Base-by-base conservation (phyloP, 1,140 invertebrate species). In the Aphaenogaster floridana region DNA sequence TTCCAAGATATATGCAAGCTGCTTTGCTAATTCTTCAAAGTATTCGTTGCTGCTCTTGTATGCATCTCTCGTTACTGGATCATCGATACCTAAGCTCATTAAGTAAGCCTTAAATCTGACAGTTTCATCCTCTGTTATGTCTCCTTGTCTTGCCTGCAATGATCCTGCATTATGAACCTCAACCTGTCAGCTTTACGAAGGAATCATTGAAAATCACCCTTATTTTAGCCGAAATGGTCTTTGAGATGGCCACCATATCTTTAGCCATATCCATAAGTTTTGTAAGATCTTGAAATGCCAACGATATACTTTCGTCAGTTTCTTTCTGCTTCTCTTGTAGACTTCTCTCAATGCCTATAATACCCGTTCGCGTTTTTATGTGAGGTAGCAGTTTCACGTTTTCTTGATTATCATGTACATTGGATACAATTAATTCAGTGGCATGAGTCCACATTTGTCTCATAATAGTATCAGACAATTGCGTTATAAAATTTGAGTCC, bases 101-200 rank as follows among this genome's bases (percentile, higher is more conserved):
- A 99, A 95, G 93, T 99, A 99, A 0, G 99, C 98, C 94, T 99
- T 99, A 92, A 99, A 99, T 90, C 97, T 97, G 17, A 99, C 96
- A 9, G 99, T 99, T 96, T 99, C 99, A 96, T 99, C 99, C 94
- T 99, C 98, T 13, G 98, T 99, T 88, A 99, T 98, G 93, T 99
- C 98, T 42, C 98, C 99, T 96, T 99, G 98, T 93, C 98, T 98
- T 91, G 99, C 98, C 96, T 98, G 95, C 74, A 96, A 96, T 94
- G 85, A 86, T 91, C 87, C 91, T 85, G 89, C 64, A 94, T 94
- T 94, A 95, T 90, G 78, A 93, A 74, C 86, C 86, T 45, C 80
- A 90, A 93, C 69, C 86, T 88, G 89, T 42, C 77, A 91, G 92
- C 69, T 86, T 91, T 78, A 86, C 15, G 83, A 90, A 91, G 36